Percentiles rank a stretch among this genome's conserved stretches.
Evolutionary conservation across 2,797 vertebrate species (phyloP).

Genomic region (Tauraco hartlaubi): DNA sequence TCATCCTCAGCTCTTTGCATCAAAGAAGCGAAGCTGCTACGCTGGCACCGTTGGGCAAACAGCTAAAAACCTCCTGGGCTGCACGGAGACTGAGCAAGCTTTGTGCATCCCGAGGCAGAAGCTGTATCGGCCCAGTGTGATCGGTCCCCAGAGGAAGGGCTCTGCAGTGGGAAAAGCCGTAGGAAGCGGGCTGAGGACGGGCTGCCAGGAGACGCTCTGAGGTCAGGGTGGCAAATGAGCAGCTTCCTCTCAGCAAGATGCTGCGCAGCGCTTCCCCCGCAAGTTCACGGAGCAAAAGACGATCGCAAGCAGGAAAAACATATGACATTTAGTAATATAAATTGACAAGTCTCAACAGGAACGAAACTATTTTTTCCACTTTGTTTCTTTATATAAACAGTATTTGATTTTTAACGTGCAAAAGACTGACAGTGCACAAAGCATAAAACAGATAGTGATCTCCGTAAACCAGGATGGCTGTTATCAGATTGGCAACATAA

Average conservation of each 20-base stretch:
- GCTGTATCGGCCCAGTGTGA: background rate
- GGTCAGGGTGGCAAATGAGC: background rate
- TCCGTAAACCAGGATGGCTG: background rate
- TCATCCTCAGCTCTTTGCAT: background rate
- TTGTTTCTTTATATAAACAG: slow-evolving; percentile 31
- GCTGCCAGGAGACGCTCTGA: background rate
- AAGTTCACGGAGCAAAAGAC: background rate
- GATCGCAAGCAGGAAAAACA: background rate
- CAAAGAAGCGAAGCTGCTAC: background rate
- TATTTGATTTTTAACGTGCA: background rate
- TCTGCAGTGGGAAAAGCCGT: slow-evolving; percentile 25
- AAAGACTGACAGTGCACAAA: slow-evolving; percentile 14
- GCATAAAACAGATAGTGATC: slow-evolving; percentile 18
- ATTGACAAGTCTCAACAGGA: slow-evolving; percentile 26
- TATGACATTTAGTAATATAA: slow-evolving; percentile 23
- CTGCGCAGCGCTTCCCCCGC: background rate
- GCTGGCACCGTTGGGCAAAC: accelerated
- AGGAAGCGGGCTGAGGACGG: background rate
- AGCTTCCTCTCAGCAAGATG: background rate
- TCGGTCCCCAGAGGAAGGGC: background rate
- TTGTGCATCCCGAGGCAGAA: background rate
- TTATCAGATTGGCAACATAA: slow-evolving; percentile 57
- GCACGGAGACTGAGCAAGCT: background rate
- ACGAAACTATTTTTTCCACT: background rate
- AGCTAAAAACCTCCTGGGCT: background rate